phyloP scores from a whole-genome alignment of 2,797 vertebrate genomes.

The Sebastes goodei region DNA sequence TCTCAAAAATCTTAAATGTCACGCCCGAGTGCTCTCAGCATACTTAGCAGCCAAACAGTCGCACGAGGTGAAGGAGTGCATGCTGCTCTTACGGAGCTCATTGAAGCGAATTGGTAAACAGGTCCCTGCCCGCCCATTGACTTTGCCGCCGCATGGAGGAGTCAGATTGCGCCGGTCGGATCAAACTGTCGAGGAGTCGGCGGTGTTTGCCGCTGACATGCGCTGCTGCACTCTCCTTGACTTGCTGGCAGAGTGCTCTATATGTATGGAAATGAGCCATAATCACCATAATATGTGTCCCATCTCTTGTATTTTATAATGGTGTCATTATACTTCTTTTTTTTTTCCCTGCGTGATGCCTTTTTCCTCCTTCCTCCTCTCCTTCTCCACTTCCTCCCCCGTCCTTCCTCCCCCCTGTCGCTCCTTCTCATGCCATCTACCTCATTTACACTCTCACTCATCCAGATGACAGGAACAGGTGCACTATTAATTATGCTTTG shows the following conservation, averaged over 20 bases:
- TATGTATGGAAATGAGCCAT: constrained; percentile 83
- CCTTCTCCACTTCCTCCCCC: neutral
- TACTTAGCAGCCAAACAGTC: constrained; percentile 51
- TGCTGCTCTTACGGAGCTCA: constrained; percentile 39
- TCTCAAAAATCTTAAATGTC: constrained; percentile 63
- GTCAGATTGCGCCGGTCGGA: constrained; percentile 49
- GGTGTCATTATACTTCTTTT: constrained; percentile 60
- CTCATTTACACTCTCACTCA: constrained; percentile 62
- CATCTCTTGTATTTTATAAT: constrained; percentile 76
- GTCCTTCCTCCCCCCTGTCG: constrained; percentile 1
- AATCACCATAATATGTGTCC: constrained; percentile 80
- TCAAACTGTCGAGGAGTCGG: constrained; percentile 48
- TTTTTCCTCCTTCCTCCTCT: constrained; percentile 5
- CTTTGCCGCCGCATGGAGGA: constrained; percentile 59
- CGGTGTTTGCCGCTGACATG: constrained; percentile 53
- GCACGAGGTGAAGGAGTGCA: constrained; percentile 54
- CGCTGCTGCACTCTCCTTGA: constrained; percentile 73
- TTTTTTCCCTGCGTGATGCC: constrained; percentile 11
- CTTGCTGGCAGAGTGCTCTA: constrained; percentile 66
- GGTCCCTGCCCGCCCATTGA: constrained; percentile 68
- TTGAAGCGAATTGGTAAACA: constrained; percentile 69
- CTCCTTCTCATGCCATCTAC: constrained; percentile 21
- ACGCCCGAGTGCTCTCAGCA: constrained; percentile 53
- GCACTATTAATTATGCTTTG: constrained; percentile 75
- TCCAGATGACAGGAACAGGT: constrained; percentile 74